These are phyloP conservation scores for Eilema depressum DNA, from an alignment of 2,888 invertebrate genomes.

Conservation along the genomic window DNA sequence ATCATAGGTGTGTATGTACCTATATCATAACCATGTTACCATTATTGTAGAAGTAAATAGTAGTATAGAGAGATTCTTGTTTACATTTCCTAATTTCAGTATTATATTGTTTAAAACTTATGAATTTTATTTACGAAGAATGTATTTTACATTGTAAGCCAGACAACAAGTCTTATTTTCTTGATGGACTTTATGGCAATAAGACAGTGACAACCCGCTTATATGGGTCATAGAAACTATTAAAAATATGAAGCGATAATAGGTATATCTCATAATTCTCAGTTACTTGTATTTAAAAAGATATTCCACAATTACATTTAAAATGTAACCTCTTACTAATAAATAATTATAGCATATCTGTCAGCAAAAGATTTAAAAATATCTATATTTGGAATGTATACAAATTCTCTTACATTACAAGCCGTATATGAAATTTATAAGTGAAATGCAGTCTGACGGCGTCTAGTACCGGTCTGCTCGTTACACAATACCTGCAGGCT, in stretches of 20 bases:
- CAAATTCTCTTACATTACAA: not conserved
- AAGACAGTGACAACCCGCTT: not conserved
- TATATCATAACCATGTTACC: too few relatives aligned
- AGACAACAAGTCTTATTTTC: not conserved
- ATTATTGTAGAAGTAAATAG: too few relatives aligned
- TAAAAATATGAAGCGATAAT: not conserved
- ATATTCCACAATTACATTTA: not conserved
- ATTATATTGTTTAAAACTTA: too few relatives aligned
- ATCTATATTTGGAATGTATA: not conserved
- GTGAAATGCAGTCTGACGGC: conserved; percentile 23
- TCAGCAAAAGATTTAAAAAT: not conserved
- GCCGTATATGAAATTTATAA: not conserved
- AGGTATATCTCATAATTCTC: not conserved
- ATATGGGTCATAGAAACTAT: not conserved
- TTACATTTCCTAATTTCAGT: too few relatives aligned
- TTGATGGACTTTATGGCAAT: not conserved
- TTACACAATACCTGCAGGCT: conserved; percentile 71
- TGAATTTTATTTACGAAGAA: too few relatives aligned
- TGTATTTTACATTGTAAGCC: too few relatives aligned
- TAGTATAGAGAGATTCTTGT: too few relatives aligned
- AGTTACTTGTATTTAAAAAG: not conserved
- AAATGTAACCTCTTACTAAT: not conserved
- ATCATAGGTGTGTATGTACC: too few relatives aligned
- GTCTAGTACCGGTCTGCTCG: conserved; percentile 49
- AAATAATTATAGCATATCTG: not conserved